Evolutionary conservation across 2,113 vertebrate species (phyloP).

Genomic region (Callopanchax toddi): DNA sequence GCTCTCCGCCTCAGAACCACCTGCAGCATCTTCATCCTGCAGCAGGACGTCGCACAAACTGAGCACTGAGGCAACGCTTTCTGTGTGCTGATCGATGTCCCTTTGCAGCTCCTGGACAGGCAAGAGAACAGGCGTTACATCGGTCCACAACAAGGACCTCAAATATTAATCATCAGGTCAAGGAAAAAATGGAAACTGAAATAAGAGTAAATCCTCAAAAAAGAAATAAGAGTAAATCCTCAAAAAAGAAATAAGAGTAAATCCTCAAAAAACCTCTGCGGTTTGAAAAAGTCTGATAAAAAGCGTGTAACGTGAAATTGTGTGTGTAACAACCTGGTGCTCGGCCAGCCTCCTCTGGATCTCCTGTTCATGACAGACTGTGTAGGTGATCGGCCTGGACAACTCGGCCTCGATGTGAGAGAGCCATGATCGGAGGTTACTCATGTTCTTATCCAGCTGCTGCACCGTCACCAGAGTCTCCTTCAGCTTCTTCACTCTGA

Average conservation of each 20-base stretch:
- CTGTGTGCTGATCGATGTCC: conserved; percentile 92
- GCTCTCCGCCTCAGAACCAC: conserved; percentile 83
- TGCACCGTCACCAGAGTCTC: conserved; percentile 89
- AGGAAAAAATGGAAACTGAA: no score
- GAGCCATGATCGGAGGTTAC: conserved; percentile 91
- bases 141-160: no score
- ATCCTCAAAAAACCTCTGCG: no score
- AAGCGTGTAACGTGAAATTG: no score
- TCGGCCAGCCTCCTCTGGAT: conserved; percentile 94
- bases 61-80: conserved; percentile 88
- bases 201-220: no score
- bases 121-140: conserved; percentile 5
- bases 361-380: conserved; percentile 89
- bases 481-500: conserved; percentile 94
- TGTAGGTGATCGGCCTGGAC: conserved; percentile 89
- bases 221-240: no score
- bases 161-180: no score
- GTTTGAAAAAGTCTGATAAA: no score
- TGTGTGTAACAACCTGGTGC: conserved; percentile 84
- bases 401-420: conserved; percentile 89
- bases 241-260: no score
- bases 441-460: conserved; percentile 94
- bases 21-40: conserved; percentile 86
- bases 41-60: conserved; percentile 89
- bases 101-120: conserved; percentile 88